A percentile compares a stretch with the other conserved stretches of the same genome.
These are phyloP conservation scores for Monomorium pharaonis DNA, from an alignment of 1,140 invertebrate species.

Conservation along the genomic window DNA sequence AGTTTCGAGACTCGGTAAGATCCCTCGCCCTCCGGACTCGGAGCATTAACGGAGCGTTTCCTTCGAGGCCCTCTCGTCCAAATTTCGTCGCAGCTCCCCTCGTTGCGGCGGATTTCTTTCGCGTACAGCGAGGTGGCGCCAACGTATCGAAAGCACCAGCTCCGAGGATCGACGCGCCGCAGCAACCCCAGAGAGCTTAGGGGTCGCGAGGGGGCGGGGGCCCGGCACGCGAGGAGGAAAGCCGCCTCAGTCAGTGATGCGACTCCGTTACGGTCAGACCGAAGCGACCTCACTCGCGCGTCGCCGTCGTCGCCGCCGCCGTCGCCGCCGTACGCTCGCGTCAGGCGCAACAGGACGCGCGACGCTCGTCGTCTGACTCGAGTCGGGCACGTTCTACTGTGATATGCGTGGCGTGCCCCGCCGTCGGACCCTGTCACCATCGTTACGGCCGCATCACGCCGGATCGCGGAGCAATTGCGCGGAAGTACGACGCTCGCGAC, in stretches of 20 bases:
- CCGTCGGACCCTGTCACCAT: not conserved
- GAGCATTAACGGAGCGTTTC: not conserved
- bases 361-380: constrained; percentile 41
- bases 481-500: constrained; percentile 16
- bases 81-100: not conserved
- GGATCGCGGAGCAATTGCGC: constrained; percentile 14
- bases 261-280: constrained; percentile 76
- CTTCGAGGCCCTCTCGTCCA: not conserved
- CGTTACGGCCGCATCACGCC: not conserved
- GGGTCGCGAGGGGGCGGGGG: not conserved
- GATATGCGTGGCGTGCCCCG: constrained; percentile 32
- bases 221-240: constrained; percentile 38
- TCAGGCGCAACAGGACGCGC: constrained; percentile 64
- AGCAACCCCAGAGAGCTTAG: constrained; percentile 5
- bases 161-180: constrained; percentile 52
- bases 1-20: not conserved
- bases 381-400: constrained; percentile 30
- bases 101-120: constrained; percentile 52
- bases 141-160: constrained; percentile 74
- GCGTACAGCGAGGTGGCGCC: constrained; percentile 79
- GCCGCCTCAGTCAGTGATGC: constrained; percentile 77
- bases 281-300: constrained; percentile 30
- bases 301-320: too few species aligned
- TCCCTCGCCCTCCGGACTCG: too few species aligned
- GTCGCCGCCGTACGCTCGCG: constrained; percentile 2